Base-by-base conservation (phyloP, 2,888 invertebrate genomes). In the Tiphia femorata region DNA sequence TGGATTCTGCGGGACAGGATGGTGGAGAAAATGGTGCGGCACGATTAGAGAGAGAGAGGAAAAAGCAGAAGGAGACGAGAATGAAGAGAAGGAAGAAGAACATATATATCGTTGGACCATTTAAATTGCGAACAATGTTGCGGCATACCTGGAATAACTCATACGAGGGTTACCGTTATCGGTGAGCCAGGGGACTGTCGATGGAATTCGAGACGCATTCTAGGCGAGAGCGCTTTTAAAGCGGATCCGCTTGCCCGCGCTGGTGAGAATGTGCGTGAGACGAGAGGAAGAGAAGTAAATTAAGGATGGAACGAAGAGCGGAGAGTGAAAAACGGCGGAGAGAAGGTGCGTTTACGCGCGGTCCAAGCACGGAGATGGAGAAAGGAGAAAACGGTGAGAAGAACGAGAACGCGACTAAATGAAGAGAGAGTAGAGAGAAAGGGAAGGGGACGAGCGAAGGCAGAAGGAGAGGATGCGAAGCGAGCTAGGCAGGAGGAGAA, bases 121-220 rank as follows among this genome's bases (percentile, higher is more conserved):
- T 57, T 50, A 57, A 57, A 44, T 17, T 17, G 50, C 42, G 53
- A 53, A 64, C 54, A 61, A 62, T 59, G 67, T 59, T 49, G 27
- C 56, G 48, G 48, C 50, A 58, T 50, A 57, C 58, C 47, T 25
- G 17, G 49, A 48, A 40, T 62, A 56, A 43, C 43, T 59, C 55
- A 41, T 46, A 49, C 37, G 49, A 49, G 49, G 46, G 53, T 62
- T 68, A 62, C 68, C 68, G 68, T 68, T 68, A 68, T 65, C 63
- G 56, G 49, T 48, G 62, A 49, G 41, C 65, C 30, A 19, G 42
- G 41, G 43, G 37, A 35, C 40, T 37, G 17, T 10, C 55, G 54
- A 53, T 68, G 68, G 65, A 68, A 68, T 68, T 49, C 60, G 60
- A 54, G 60, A 58, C 53, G 52, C 46, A 42, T 50, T 42, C 43